Evolutionary conservation across 2,113 vertebrate genomes (phyloP).

Genomic region (Gobiocypris rarus): DNA sequence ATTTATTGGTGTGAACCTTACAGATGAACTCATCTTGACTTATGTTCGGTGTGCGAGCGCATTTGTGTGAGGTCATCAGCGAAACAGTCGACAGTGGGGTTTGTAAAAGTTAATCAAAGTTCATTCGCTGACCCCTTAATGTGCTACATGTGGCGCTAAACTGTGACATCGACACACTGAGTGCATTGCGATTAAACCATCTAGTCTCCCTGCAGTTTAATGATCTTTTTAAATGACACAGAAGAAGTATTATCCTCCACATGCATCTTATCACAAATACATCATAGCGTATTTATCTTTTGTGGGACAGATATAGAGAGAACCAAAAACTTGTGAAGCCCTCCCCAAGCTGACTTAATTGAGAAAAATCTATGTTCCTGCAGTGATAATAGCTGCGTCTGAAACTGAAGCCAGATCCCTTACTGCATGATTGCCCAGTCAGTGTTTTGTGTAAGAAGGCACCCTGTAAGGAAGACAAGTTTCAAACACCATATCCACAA

Average conservation of each 20-base stretch:
- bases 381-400: background rate
- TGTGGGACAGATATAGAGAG: background rate
- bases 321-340: background rate
- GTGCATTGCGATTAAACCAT: background rate
- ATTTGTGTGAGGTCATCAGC: slow-evolving; percentile 45
- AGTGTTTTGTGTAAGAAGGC: background rate
- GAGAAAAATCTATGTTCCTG: background rate
- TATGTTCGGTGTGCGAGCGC: background rate
- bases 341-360: background rate
- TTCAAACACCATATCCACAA: background rate
- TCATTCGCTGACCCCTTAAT: slow-evolving; percentile 30
- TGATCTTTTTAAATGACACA: slow-evolving; percentile 11
- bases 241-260: slow-evolving; percentile 13
- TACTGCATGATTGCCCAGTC: background rate
- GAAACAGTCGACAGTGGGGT: background rate
- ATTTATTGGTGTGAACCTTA: slow-evolving; percentile 39
- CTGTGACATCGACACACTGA: slow-evolving; percentile 37
- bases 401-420: background rate
- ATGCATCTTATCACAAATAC: background rate
- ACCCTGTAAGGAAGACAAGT: background rate
- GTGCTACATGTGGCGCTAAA: slow-evolving; percentile 28
- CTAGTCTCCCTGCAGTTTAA: background rate
- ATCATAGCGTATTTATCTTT: slow-evolving; percentile 18
- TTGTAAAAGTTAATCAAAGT: slow-evolving; percentile 37
- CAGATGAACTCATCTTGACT: slow-evolving; percentile 45